phyloP scores from a whole-genome alignment of 2,797 vertebrate species.

The Paramormyrops hopkinsi region DNA sequence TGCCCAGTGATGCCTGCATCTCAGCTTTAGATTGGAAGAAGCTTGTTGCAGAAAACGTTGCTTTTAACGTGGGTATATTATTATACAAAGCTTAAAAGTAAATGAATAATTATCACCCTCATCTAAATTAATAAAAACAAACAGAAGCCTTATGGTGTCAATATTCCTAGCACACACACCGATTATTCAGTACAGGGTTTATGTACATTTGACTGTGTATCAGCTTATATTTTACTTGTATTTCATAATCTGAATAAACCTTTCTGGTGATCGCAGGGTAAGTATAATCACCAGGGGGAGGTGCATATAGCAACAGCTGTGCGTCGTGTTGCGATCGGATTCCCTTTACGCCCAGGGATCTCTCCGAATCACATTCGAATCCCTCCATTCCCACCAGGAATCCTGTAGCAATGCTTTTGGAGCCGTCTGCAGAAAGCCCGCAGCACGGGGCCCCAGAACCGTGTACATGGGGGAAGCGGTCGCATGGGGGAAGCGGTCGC shows the following conservation, averaged over 20 bases:
- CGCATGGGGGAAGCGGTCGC: neutral
- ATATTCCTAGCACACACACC: neutral
- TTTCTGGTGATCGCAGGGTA: neutral
- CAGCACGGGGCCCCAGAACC: neutral
- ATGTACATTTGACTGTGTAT: neutral
- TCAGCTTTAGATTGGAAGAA: neutral
- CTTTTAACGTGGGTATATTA: constrained; percentile 15
- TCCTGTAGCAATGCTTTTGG: neutral
- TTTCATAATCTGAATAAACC: neutral
- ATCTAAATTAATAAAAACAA: constrained; percentile 23
- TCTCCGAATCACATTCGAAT: constrained; percentile 37
- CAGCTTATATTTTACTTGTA: constrained; percentile 3
- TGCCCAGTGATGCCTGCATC: constrained; percentile 16
- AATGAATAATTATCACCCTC: constrained; percentile 17
- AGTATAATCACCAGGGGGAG: neutral
- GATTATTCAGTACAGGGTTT: neutral
- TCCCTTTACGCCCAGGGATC: neutral
- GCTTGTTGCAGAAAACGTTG: constrained; percentile 7
- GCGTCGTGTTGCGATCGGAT: neutral
- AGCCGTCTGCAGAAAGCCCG: neutral
- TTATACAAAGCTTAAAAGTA: constrained; percentile 14
- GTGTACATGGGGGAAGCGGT: neutral
- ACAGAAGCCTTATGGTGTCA: neutral
- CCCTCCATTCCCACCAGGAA: constrained; percentile 31
- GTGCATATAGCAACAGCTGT: neutral